Conservation (phyloP, 2,888 invertebrate genomes). For the Esperia sulphurella region DNA sequence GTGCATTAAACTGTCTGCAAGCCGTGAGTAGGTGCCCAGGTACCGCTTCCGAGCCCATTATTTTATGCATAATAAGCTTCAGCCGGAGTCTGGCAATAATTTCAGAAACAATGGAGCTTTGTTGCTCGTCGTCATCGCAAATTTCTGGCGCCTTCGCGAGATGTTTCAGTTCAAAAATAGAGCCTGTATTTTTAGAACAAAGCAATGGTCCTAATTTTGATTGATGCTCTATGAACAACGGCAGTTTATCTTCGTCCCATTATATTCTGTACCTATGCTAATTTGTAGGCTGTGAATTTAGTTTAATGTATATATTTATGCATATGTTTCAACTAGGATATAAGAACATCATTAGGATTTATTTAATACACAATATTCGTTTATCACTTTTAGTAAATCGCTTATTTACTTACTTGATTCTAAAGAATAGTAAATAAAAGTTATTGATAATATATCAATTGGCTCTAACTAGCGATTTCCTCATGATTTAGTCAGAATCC, state of each 20-base stretch:
- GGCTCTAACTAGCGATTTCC: too few relatives aligned
- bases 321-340: too few relatives aligned
- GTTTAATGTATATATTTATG: too few relatives aligned
- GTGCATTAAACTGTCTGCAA: constrained; percentile 56
- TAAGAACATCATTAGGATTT: too few relatives aligned
- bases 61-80: constrained; percentile 63
- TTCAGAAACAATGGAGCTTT: constrained; percentile 54
- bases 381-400: too few relatives aligned
- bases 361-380: too few relatives aligned
- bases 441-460: too few relatives aligned
- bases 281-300: too few relatives aligned
- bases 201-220: constrained; percentile 11
- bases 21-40: constrained; percentile 33
- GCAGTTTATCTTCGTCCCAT: not conserved
- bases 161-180: constrained; percentile 10
- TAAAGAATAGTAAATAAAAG: too few relatives aligned
- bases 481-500: too few relatives aligned
- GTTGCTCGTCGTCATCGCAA: constrained; percentile 34
- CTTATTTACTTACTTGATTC: too few relatives aligned
- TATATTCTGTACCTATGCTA: too few relatives aligned
- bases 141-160: constrained; percentile 4
- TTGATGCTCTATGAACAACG: constrained; percentile 5
- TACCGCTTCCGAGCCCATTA: constrained; percentile 46
- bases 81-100: constrained; percentile 49
- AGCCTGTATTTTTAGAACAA: not conserved